phyloP scores from a whole-genome alignment of 2,797 vertebrate genomes.

The Cryptoblepharus egeriae region DNA sequence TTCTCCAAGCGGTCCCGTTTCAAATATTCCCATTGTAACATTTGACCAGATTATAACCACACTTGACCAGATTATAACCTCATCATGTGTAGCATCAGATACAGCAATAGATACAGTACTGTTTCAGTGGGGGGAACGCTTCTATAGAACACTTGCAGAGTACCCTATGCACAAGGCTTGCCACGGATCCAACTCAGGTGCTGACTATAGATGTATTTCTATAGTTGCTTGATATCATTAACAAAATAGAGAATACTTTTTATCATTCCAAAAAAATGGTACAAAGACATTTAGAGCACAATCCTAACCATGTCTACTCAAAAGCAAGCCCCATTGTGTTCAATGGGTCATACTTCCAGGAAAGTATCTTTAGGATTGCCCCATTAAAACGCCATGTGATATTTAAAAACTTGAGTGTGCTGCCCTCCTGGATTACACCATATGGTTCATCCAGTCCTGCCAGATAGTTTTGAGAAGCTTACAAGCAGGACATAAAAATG shows the following conservation, averaged over 20 bases:
- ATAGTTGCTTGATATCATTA: background rate
- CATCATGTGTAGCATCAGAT: no score
- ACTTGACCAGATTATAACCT: background rate
- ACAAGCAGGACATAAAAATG: background rate
- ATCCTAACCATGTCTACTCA: no score
- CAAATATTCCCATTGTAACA: background rate
- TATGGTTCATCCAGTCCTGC: background rate
- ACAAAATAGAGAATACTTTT: background rate
- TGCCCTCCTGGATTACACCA: background rate
- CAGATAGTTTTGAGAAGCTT: background rate
- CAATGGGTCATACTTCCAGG: no score
- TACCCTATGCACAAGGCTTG: background rate
- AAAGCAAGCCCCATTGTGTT: no score
- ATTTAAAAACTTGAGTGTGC: background rate
- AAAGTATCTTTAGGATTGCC: no score
- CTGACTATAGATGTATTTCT: background rate
- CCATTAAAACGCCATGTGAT: background rate
- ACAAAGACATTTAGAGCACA: background rate
- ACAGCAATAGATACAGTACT: background rate
- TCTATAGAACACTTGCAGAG: background rate
- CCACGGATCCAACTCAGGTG: background rate
- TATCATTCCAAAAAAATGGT: background rate
- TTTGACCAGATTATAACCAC: background rate
- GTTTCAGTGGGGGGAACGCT: background rate
- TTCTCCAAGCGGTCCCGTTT: background rate